These are phyloP conservation scores for Tamandua tetradactyla DNA, from an alignment of 2,797 vertebrate genomes.

Conservation along the genomic window DNA sequence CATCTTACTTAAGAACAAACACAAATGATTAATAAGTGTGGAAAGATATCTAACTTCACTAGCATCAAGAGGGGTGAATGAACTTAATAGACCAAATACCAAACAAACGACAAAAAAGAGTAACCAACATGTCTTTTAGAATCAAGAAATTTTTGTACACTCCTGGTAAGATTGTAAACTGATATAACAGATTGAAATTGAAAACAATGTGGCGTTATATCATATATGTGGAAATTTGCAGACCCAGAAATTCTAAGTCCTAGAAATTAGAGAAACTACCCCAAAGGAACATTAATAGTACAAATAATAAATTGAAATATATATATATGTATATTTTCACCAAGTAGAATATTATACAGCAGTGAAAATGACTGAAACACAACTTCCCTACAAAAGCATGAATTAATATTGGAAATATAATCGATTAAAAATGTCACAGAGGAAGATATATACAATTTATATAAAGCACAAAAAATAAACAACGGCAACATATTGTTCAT, in stretches of 20 bases:
- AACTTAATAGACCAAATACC: not conserved
- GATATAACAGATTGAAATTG: not conserved
- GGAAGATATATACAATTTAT: not conserved
- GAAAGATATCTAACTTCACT: not conserved
- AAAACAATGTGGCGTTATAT: not conserved
- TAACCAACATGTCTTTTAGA: not conserved
- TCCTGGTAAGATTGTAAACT: not conserved
- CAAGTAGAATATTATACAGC: not conserved
- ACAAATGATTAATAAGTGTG: not conserved
- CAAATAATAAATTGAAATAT: not conserved
- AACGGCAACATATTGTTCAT: not conserved
- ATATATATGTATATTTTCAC: too few relatives aligned
- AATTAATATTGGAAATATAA: not conserved
- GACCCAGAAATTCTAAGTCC: not conserved
- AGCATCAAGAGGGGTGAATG: not conserved
- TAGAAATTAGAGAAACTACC: not conserved
- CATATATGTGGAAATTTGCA: not conserved
- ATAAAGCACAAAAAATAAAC: not conserved
- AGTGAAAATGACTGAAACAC: not conserved
- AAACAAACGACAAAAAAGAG: conserved; percentile 10
- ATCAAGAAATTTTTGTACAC: not conserved
- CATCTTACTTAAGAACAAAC: not conserved
- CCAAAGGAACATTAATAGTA: not conserved
- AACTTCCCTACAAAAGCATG: not conserved
- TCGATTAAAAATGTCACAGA: not conserved